Evolutionary conservation across 1,140 invertebrate genomes (phyloP).

Genomic region (Drosophila parvula): DNA sequence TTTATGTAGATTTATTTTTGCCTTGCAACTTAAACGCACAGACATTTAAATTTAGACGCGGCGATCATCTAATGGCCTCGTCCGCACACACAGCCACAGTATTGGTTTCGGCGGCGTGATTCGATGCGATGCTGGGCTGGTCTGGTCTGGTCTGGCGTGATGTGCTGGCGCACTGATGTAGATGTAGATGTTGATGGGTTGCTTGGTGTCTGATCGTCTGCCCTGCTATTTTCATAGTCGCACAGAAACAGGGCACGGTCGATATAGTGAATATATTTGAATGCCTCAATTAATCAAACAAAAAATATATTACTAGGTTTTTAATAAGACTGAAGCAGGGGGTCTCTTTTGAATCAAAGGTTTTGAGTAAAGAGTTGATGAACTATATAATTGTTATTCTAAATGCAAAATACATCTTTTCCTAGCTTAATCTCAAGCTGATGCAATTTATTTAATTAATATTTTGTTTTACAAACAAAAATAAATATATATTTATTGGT

Average conservation of each 20-base stretch:
- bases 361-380: no score
- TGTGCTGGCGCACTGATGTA: slow-evolving; percentile 15
- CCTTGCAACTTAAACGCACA: slow-evolving; percentile 79
- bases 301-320: background rate
- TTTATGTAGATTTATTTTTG: slow-evolving; percentile 79
- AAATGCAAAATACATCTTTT: no score
- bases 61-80: slow-evolving; percentile 78
- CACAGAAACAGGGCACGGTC: background rate
- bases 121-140: slow-evolving; percentile 1
- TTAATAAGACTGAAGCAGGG: background rate
- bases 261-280: background rate
- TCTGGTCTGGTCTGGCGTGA: slow-evolving; percentile 12
- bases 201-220: slow-evolving; percentile 54
- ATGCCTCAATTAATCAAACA: background rate
- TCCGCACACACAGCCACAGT: slow-evolving; percentile 27
- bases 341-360: no score
- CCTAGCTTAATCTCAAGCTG: no score
- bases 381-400: no score
- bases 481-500: no score
- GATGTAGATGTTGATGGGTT: slow-evolving; percentile 1
- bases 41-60: slow-evolving; percentile 76
- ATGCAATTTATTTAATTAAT: no score
- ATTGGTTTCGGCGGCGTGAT: slow-evolving; percentile 25
- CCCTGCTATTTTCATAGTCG: slow-evolving; percentile 36
- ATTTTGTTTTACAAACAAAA: no score